Base-by-base conservation (phyloP, 2,113 vertebrate genomes). In the Eublepharis macularius region DNA sequence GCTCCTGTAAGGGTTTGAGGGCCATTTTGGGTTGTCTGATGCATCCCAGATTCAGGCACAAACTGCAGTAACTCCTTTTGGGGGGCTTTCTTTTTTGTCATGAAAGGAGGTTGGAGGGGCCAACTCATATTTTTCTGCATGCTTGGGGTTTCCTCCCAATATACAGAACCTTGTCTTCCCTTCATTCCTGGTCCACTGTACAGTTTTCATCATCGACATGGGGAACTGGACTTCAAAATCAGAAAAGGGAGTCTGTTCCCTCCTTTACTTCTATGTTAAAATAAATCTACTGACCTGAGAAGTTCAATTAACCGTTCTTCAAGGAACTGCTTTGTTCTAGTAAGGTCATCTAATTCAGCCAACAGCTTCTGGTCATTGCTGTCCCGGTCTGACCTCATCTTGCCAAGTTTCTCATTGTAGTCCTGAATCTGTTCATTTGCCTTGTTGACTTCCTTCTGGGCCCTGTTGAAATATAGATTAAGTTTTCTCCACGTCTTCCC, bases 251-350 rank as follows among this genome's bases (percentile, higher is more conserved):
- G 3, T 26, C 51, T 29, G 47, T 72, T 34, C 68, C 8, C 36
- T 26, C 26, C 26, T n/a, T 19, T 3, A 26, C 17, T 45, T 39
- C 19, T 34, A 45, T 11, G 29, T 47, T 36, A 70, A 16, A 47
- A 79, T 36, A 57, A 66, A 68, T 51, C 34, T 51, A 70, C 94
- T 39, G 95, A 99, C 98, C 97, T 98, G 94, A 99, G 98, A 70
- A 99, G 97, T 91, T 99, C 97, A 16, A 99, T 97, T 76, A 99
- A 96, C 73, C 98, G 95, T 85, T 99, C 98, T 91, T 99, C 98
- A 73, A 99, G 95, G 94, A 98, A 98, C 79, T 97, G 97, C 93
- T 98, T 99, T 86, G 98, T 99, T 89, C 97, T 97, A 10, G 96
- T 97, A 82, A 99, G 96, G 91, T 99, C 98, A 43, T 99, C 98